phyloP scores from a whole-genome alignment of 2,113 vertebrate genomes.

The Semnopithecus entellus region DNA sequence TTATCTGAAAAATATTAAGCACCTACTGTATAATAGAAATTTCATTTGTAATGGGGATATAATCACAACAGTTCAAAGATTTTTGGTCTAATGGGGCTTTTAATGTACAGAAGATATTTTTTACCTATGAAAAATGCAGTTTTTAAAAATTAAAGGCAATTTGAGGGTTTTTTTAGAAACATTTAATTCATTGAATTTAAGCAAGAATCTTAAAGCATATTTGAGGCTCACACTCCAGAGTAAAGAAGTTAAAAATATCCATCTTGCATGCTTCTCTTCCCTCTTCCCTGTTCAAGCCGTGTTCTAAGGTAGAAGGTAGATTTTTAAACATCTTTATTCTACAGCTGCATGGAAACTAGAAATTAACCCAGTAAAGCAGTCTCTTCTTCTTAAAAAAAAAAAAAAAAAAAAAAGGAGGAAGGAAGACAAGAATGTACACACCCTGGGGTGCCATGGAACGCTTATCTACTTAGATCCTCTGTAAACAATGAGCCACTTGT shows the following conservation, averaged over 20 bases:
- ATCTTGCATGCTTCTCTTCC: background rate
- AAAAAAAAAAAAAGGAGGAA: background rate
- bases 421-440: conserved; percentile 1
- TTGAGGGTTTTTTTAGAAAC: background rate
- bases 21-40: background rate
- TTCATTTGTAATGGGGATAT: background rate
- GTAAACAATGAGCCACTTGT: conserved; percentile 56
- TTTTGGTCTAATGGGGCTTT: background rate
- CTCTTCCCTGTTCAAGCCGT: background rate
- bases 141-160: conserved; percentile 39
- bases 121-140: background rate
- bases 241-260: background rate
- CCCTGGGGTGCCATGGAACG: conserved; percentile 3
- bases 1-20: conserved; percentile 44
- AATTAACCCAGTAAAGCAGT: background rate
- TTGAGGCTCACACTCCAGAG: background rate
- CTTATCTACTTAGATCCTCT: conserved; percentile 47
- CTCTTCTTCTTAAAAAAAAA: background rate
- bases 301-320: background rate
- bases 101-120: background rate
- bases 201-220: background rate
- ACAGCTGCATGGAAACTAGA: conserved; percentile 10
- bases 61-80: conserved; percentile 6
- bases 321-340: conserved; percentile 18
- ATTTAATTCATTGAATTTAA: conserved; percentile 32